Evolutionary conservation across 2,797 vertebrate species (phyloP), one percentile per base, ranked within the genome.

Genomic region (Avahi laniger): DNA sequence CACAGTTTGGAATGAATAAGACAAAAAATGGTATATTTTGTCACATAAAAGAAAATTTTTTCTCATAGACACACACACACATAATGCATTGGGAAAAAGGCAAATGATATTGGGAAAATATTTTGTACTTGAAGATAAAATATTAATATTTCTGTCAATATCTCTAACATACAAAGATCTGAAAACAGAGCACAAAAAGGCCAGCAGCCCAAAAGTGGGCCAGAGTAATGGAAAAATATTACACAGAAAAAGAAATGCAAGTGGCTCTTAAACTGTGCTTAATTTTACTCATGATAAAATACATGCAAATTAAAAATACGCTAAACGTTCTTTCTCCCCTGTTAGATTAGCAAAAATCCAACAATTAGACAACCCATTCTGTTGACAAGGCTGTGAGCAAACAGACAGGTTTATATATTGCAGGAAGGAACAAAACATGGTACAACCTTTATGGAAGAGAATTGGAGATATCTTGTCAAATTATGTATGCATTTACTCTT

Each of bases 211-310:
- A 72, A 24, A 94, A 88, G 30, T 61, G 59, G 30, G 5, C 22
- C 79, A 30, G 46, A 76, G 30, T 48, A 43, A 91, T 20, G 50
- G 78, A 80, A 22, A 69, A 89, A 57, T 11, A 72, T 13, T 46
- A 67, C 12, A 46, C 3, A 38, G 50, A 46, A 76, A 82, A 80
- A 84, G 50, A 95, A 94, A 84, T 50, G 26, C 20, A 70, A 87
- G 52, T 52, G 46, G 43, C 24, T 93, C 18, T 93, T 90, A 78
- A 89, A 59, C 22, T 9, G 52, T 13, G 69, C 9, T 89, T 30
- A 79, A 13, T 63, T 89, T 93, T 82, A 88, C n/a, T 82, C 82
- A 43, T 35, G n/a, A 76, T 83, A 96, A 96, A 84, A 72, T 84
- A 89, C 94, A 93, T 46, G 10, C n/a, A 89, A 79, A 89, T 91